Percentiles rank a stretch among this genome's conserved stretches.
phyloP scores from a whole-genome alignment of 2,888 invertebrate species.

The Rhagonycha lutea region DNA sequence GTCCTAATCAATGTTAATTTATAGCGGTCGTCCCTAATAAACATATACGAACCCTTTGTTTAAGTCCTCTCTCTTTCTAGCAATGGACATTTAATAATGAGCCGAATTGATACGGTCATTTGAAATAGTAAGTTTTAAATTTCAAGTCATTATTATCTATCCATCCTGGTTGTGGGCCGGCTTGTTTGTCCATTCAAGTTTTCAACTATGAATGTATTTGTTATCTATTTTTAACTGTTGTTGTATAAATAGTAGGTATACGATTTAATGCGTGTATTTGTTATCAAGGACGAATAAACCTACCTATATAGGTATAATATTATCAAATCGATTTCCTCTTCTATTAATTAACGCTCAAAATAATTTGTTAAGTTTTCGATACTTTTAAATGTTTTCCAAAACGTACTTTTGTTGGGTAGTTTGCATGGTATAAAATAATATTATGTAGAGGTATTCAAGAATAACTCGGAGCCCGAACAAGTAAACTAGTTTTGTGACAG shows the following conservation, averaged over 20 bases:
- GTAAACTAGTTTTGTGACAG: conserved; percentile 40
- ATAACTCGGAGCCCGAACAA: conserved; percentile 24
- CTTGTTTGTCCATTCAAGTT: conserved; percentile 39
- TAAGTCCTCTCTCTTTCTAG: conserved; percentile 38
- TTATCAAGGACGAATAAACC: conserved; percentile 15
- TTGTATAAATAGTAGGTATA: conserved; percentile 43
- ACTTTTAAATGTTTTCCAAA: neutral
- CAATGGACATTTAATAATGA: conserved; percentile 51
- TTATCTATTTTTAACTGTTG: conserved; percentile 44
- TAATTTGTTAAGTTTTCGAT: neutral
- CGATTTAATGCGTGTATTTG: conserved; percentile 22
- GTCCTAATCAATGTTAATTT: conserved; percentile 57
- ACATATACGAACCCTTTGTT: conserved; percentile 57
- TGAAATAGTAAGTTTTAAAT: conserved; percentile 44
- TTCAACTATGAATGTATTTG: conserved; percentile 41
- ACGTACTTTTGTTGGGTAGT: neutral
- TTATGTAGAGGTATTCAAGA: conserved; percentile 10
- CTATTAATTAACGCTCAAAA: neutral
- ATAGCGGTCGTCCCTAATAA: conserved; percentile 54
- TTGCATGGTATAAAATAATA: neutral
- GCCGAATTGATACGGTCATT: conserved; percentile 41
- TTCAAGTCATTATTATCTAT: conserved; percentile 38
- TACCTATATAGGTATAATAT: neutral
- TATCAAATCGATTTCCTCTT: neutral
- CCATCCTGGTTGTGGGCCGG: conserved; percentile 35